Conservation (phyloP, 2,113 vertebrate species). For the Ammodytes marinus region DNA sequence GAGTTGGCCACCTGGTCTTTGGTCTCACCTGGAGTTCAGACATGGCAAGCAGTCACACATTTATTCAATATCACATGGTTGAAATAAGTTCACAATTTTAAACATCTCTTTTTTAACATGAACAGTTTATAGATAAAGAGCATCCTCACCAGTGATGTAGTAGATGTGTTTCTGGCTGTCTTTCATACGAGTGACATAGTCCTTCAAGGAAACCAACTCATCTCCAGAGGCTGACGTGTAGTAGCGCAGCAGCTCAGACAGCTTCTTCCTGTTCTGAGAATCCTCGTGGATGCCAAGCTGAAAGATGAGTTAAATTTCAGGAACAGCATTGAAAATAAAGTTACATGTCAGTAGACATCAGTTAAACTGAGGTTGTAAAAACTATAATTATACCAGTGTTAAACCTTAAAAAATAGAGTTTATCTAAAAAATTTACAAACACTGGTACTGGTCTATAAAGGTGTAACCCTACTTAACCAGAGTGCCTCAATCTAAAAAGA, state of each 20-base stretch:
- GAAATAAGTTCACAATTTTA: neutral
- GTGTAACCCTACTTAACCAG: too few species aligned
- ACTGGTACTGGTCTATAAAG: neutral
- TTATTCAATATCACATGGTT: neutral
- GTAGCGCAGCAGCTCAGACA: slow-evolving; percentile 93
- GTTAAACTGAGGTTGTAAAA: neutral
- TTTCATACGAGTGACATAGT: slow-evolving; percentile 97
- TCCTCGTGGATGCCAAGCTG: slow-evolving; percentile 99
- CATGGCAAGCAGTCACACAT: neutral
- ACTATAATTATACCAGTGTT: neutral
- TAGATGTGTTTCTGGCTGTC: slow-evolving; percentile 98
- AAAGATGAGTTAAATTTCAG: neutral
- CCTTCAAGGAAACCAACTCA: slow-evolving; percentile 97
- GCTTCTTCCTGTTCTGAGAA: slow-evolving; percentile 95
- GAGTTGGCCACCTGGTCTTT: slow-evolving; percentile 89
- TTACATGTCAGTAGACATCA: neutral
- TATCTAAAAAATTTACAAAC: neutral
- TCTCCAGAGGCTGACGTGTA: slow-evolving; percentile 96
- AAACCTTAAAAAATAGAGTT: neutral
- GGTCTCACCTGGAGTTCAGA: slow-evolving; percentile 81
- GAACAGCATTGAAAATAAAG: neutral
- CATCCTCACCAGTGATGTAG: slow-evolving; percentile 92
- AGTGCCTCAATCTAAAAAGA: slow-evolving; percentile 1
- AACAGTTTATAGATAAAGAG: neutral
- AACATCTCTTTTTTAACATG: neutral